Conservation (phyloP, 2,888 invertebrate species). For the Watsonalla binaria region DNA sequence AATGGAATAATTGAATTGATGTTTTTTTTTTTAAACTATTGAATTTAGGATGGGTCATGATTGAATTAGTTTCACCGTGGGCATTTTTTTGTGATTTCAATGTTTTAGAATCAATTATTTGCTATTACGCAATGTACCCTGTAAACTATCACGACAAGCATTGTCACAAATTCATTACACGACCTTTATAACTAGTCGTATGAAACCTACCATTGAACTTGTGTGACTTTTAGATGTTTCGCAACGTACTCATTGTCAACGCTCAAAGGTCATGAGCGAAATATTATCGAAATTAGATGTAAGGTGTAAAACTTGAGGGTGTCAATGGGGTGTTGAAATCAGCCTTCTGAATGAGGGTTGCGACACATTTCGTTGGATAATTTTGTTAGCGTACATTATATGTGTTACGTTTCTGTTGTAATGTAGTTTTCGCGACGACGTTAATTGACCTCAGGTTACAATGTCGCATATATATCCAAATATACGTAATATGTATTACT, state of each 20-base stretch:
- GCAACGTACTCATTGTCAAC: conserved; percentile 37
- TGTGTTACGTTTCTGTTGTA: conserved; percentile 56
- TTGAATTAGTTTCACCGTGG: no score
- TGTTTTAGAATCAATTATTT: conserved; percentile 16
- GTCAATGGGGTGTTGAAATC: conserved; percentile 63
- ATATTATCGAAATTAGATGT: conserved; percentile 53
- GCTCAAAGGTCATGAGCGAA: conserved; percentile 46
- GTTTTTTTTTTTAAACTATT: no score
- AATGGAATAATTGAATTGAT: background rate
- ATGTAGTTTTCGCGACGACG: conserved; percentile 48
- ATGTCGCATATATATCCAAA: conserved; percentile 47
- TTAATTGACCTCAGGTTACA: conserved; percentile 61
- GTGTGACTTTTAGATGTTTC: conserved; percentile 34
- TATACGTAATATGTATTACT: conserved; percentile 47
- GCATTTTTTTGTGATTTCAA: background rate
- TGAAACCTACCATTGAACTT: conserved; percentile 53
- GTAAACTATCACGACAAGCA: conserved; percentile 14
- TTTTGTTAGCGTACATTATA: conserved; percentile 60
- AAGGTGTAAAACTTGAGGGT: conserved; percentile 45
- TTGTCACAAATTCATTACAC: conserved; percentile 5
- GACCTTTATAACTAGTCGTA: conserved; percentile 20
- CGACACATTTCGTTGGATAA: conserved; percentile 62
- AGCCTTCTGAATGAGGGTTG: conserved; percentile 56
- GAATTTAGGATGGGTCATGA: no score
- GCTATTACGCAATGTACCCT: conserved; percentile 13